A percentile compares a stretch with the other conserved stretches of the same genome.
phyloP scores from a whole-genome alignment of 2,888 invertebrate species.

The Cheilosia variabilis region DNA sequence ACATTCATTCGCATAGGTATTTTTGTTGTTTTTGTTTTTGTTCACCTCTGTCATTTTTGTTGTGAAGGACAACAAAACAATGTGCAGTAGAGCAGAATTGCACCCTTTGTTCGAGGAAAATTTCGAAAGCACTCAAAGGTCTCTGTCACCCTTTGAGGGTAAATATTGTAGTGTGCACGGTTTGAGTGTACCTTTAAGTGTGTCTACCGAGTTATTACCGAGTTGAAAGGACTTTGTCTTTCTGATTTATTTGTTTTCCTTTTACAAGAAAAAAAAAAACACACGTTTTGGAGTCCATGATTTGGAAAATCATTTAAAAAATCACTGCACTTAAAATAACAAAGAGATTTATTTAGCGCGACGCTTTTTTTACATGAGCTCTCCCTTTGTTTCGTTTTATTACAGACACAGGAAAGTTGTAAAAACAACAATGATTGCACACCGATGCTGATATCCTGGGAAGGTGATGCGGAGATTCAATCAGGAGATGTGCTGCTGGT shows the following conservation, averaged over 20 bases:
- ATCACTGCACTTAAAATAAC: conserved; percentile 35
- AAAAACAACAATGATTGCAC: conserved; percentile 84
- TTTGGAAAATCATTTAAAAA: conserved; percentile 51
- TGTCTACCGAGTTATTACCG: conserved; percentile 40
- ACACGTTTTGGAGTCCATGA: conserved; percentile 31
- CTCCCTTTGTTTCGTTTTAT: conserved; percentile 41
- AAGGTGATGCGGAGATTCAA: conserved; percentile 88
- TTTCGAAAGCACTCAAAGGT: conserved; percentile 19
- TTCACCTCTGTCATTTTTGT: conserved; percentile 10
- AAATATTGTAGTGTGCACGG: conserved; percentile 32
- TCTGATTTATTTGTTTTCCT: conserved; percentile 7
- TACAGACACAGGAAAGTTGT: conserved; percentile 82
- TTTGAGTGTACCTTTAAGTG: conserved; percentile 30
- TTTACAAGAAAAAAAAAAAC: neutral
- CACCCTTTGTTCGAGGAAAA: conserved; percentile 46
- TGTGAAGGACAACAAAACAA: conserved; percentile 36
- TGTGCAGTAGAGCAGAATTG: conserved; percentile 42
- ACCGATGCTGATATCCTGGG: conserved; percentile 87
- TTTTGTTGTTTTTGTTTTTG: conserved; percentile 2
- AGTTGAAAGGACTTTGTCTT: conserved; percentile 18
- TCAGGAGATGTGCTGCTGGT: conserved; percentile 89
- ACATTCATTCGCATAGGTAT: conserved; percentile 28
- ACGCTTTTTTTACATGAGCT: conserved; percentile 13
- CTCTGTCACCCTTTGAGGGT: conserved; percentile 23
- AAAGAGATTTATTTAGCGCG: conserved; percentile 7